Evolutionary conservation across 2,888 invertebrate genomes (phyloP).

Genomic region (Caprella mutica): DNA sequence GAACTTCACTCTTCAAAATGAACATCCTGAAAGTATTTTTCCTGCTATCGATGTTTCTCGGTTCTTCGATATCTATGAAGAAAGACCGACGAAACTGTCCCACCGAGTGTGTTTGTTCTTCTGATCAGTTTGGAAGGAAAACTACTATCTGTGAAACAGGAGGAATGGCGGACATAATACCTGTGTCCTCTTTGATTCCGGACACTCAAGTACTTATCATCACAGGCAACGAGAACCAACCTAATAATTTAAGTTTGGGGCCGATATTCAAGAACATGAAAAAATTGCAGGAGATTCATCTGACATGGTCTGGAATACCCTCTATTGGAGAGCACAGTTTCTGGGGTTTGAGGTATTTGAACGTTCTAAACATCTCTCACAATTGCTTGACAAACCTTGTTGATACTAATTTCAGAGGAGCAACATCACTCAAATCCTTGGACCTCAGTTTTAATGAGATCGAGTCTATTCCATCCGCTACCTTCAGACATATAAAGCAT

Average conservation of each 20-base stretch:
- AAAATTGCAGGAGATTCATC: slow-evolving; percentile 56
- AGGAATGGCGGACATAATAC: slow-evolving; percentile 46
- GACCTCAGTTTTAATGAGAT: slow-evolving; percentile 64
- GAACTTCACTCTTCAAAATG: too few species aligned
- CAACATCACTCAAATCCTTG: slow-evolving; percentile 58
- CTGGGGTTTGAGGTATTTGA: slow-evolving; percentile 57
- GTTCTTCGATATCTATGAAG: too few species aligned
- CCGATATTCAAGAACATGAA: slow-evolving; percentile 52
- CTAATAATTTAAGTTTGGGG: slow-evolving; percentile 53
- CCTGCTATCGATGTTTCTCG: too few species aligned
- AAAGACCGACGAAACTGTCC: slow-evolving; percentile 52
- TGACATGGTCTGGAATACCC: slow-evolving; percentile 55
- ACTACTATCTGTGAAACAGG: slow-evolving; percentile 50
- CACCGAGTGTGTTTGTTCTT: slow-evolving; percentile 50
- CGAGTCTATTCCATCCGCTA: slow-evolving; percentile 59
- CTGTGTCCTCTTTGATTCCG: slow-evolving; percentile 16
- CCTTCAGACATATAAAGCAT: slow-evolving; percentile 60
- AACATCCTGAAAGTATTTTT: too few species aligned
- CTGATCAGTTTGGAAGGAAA: slow-evolving; percentile 50
- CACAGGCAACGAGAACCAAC: slow-evolving; percentile 49
- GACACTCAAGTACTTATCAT: slow-evolving; percentile 51
- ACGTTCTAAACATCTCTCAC: slow-evolving; percentile 53
- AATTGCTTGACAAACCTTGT: slow-evolving; percentile 59
- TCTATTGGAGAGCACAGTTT: slow-evolving; percentile 67
- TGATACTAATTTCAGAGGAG: slow-evolving; percentile 64